Evolutionary conservation across 1,140 invertebrate species (phyloP), one percentile per base, ranked within the genome.

Genomic region (Macrocentrus cingulum): DNA sequence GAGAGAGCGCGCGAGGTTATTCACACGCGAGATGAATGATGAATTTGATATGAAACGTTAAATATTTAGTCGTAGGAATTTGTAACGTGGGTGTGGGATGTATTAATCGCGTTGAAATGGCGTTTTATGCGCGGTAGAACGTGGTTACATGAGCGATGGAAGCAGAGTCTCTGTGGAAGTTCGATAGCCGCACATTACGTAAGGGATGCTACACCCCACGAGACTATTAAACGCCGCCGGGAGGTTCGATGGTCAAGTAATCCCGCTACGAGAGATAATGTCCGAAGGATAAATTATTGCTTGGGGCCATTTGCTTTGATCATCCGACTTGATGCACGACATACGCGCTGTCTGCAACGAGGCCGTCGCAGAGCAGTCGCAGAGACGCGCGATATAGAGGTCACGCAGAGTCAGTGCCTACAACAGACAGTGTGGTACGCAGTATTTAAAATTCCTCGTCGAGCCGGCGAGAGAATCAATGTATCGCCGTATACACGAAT

Each of bases 151-250:
- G 37, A 42, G 11, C 20, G 37, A 44, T 42, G 15, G 51, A 39
- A 39, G 37, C 2, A 54, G 11, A 44, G 45, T 42, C 42, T 60
- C 57, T 59, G 59, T 63, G 39, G 19, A 62, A 63, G 60, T 55
- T 65, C 32, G 48, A 45, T 64, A 61, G 60, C 54, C 52, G 16
- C 32, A 48, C 41, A 59, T 25, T 55, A 49, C 59, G 59, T 64
- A 65, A 54, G 63, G 60, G 65, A 53, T 53, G 36, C 41, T 57
- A 55, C 8, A 42, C 62, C 66, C 48, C 50, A 54, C 50, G 62
- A 62, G 61, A 66, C 63, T 63, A 65, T 70, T 70, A 67, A 70
- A 68, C 60, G 62, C 53, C 63, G 56, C 56, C 63, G 51, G 61
- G 59, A 66, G 63, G 60, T 65, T 65, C 60, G 56, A 20, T 54